A percentile compares a stretch with the other conserved stretches of the same genome.
Conservation (phyloP, 2,113 vertebrate genomes). For the Menura novaehollandiae region DNA sequence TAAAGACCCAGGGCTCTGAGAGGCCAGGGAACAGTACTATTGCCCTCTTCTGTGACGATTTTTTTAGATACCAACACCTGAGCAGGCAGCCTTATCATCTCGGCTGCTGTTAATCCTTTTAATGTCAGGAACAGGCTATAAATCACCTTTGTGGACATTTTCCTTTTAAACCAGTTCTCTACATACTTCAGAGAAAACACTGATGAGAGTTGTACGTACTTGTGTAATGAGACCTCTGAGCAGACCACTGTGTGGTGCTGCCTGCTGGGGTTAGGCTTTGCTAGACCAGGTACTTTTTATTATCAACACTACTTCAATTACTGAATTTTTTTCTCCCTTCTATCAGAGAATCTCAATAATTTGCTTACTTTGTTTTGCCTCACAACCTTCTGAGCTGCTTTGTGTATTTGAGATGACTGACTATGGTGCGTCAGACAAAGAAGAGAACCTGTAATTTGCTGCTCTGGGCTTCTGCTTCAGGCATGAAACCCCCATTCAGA, state of each 20-base stretch:
- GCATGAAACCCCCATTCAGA: background rate
- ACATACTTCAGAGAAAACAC: background rate
- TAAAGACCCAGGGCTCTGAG: background rate
- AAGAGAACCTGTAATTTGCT: background rate
- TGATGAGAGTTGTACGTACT: fast-evolving
- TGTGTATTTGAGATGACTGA: background rate
- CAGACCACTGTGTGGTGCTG: background rate
- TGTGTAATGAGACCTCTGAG: background rate
- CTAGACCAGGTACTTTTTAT: background rate
- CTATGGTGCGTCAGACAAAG: background rate
- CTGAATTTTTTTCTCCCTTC: background rate
- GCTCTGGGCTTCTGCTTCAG: background rate
- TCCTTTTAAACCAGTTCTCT: background rate
- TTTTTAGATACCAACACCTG: background rate
- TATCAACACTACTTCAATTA: background rate
- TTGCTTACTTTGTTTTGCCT: background rate
- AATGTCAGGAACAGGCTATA: background rate
- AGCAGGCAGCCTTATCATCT: background rate
- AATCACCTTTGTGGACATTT: background rate
- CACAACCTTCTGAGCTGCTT: background rate
- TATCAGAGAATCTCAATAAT: background rate
- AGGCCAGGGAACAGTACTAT: background rate
- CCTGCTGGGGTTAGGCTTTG: background rate
- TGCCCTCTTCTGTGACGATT: background rate
- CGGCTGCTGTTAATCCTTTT: background rate